These are phyloP conservation scores for Crotalus tigris DNA, from an alignment of 2,113 vertebrate genomes.

Conservation along the genomic window DNA sequence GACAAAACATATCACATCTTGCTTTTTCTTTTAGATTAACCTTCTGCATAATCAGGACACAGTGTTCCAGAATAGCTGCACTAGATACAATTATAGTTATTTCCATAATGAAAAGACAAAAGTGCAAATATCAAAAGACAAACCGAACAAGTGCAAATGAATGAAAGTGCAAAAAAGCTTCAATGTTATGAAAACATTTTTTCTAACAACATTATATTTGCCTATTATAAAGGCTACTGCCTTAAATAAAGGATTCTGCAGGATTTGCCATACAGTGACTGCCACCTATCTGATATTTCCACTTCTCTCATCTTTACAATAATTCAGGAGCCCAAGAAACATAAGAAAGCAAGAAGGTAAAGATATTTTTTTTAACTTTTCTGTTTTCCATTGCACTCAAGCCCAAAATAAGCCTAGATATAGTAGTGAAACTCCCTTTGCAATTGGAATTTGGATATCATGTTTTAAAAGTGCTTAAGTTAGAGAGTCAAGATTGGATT, in stretches of 20 bases:
- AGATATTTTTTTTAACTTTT: neutral
- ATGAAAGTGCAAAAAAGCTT: constrained; percentile 72
- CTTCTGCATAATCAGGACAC: constrained; percentile 56
- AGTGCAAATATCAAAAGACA: constrained; percentile 46
- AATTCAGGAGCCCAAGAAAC: neutral
- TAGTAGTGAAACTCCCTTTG: neutral
- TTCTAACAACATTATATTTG: constrained; percentile 22
- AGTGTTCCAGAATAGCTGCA: constrained; percentile 55
- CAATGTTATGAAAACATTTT: constrained; percentile 28
- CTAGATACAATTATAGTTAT: constrained; percentile 55
- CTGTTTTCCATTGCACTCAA: neutral
- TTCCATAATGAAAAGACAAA: constrained; percentile 61
- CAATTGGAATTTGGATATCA: neutral
- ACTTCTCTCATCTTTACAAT: neutral
- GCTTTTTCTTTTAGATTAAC: constrained; percentile 51
- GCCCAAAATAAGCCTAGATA: neutral
- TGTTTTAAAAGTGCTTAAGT: constrained; percentile 33
- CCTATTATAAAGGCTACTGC: rapidly evolving
- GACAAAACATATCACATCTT: constrained; percentile 60
- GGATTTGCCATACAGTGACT: neutral
- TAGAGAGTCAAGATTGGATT: neutral
- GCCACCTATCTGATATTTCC: neutral
- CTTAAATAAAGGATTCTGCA: neutral
- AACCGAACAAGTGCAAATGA: constrained; percentile 64
- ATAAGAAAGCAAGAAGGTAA: constrained; percentile 10